phyloP scores from a whole-genome alignment of 1,140 invertebrate species.

The Diabrotica undecimpunctata region DNA sequence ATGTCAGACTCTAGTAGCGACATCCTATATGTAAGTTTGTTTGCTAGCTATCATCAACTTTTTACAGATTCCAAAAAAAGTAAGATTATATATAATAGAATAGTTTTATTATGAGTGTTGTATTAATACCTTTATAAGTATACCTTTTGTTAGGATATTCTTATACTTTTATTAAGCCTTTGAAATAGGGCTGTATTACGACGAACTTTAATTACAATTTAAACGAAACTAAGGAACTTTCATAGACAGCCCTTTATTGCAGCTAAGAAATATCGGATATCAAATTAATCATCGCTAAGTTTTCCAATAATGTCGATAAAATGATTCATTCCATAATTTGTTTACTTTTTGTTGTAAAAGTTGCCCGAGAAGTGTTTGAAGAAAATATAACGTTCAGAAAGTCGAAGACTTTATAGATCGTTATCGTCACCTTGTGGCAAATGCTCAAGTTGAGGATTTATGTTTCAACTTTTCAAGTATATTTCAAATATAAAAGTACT shows the following conservation, averaged over 20 bases:
- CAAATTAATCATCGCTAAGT: background rate
- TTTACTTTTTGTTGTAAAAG: conserved; percentile 4
- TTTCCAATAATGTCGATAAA: background rate
- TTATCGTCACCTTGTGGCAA: conserved; percentile 21
- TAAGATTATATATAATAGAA: too few species aligned
- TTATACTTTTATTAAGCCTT: background rate
- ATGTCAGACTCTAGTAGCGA: too few species aligned
- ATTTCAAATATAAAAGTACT: conserved; percentile 17
- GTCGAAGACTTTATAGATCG: conserved; percentile 14
- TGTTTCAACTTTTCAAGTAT: conserved; percentile 10
- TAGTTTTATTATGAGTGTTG: background rate
- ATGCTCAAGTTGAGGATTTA: conserved; percentile 15
- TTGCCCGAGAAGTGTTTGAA: conserved; percentile 7
- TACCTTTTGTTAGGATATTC: background rate
- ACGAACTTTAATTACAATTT: background rate
- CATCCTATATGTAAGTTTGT: too few species aligned
- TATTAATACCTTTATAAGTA: background rate
- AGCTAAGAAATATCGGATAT: background rate
- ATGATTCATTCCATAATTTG: background rate
- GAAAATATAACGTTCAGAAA: background rate
- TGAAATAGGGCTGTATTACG: background rate
- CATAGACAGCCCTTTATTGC: background rate
- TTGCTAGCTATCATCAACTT: too few species aligned
- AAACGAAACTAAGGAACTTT: background rate
- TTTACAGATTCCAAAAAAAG: too few species aligned